Percentiles rank a stretch among this genome's conserved stretches.
Evolutionary conservation across 1,140 invertebrate genomes (phyloP).

Genomic region (Cotesia vestalis): DNA sequence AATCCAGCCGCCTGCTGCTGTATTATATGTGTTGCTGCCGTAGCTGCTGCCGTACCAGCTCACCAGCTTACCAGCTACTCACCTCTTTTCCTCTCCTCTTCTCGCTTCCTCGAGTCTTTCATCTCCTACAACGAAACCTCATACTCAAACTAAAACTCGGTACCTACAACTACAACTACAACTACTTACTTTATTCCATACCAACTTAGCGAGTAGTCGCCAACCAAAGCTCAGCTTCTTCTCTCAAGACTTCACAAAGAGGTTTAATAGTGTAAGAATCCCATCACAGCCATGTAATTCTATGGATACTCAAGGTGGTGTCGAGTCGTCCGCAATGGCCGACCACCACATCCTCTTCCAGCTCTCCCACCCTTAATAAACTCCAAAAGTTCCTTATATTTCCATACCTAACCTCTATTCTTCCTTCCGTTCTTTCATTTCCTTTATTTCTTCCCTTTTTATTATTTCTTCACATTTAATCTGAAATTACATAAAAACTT

Average conservation of each 20-base stretch:
- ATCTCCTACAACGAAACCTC: too few species aligned
- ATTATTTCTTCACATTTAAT: slow-evolving; percentile 5
- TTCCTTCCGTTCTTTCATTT: slow-evolving; percentile 36
- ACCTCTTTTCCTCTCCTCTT: slow-evolving; percentile 7
- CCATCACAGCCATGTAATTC: too few species aligned
- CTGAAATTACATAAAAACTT: neutral
- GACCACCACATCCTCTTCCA: slow-evolving; percentile 58
- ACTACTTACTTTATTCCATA: slow-evolving; percentile 12
- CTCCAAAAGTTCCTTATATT: neutral
- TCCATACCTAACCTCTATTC: neutral
- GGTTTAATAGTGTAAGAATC: neutral
- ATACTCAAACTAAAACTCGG: too few species aligned
- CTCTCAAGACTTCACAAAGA: slow-evolving; percentile 19
- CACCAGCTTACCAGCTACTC: too few species aligned
- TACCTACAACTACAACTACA: neutral
- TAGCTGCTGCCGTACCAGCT: neutral
- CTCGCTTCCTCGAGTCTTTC: slow-evolving; percentile 23
- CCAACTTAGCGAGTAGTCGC: neutral
- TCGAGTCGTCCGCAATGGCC: slow-evolving; percentile 56
- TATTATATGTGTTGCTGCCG: neutral
- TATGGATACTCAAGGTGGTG: too few species aligned
- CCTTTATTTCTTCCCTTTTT: slow-evolving; percentile 30
- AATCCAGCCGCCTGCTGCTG: too few species aligned
- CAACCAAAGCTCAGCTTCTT: neutral
- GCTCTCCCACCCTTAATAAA: slow-evolving; percentile 39